These are phyloP conservation scores for Limenitis camilla DNA, from an alignment of 2,888 invertebrate species.

Conservation along the genomic window DNA sequence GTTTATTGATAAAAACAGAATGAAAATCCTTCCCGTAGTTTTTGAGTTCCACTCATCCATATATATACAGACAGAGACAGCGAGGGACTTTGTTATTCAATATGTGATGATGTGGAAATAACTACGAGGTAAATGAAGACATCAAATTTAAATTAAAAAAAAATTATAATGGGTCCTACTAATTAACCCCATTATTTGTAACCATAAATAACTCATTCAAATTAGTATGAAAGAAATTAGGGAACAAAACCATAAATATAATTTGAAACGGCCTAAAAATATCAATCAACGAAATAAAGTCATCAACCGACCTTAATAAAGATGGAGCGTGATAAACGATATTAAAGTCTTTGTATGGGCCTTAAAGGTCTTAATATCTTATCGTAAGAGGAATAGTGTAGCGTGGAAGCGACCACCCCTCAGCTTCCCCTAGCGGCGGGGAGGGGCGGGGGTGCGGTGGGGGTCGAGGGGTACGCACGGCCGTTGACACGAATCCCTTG, in stretches of 20 bases:
- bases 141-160: neutral
- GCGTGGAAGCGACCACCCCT: constrained; percentile 61
- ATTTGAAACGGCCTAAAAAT: constrained; percentile 24
- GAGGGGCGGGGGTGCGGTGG: constrained; percentile 20
- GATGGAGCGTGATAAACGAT: constrained; percentile 49
- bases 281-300: constrained; percentile 44
- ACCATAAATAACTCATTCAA: constrained; percentile 4
- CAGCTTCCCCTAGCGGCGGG: constrained; percentile 38
- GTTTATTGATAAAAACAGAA: too few species aligned
- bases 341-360: constrained; percentile 48
- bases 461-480: constrained; percentile 43
- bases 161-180: neutral
- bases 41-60: too few species aligned
- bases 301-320: constrained; percentile 41
- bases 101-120: too few species aligned
- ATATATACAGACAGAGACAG: too few species aligned
- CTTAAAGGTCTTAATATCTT: constrained; percentile 58
- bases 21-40: too few species aligned
- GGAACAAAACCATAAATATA: constrained; percentile 11
- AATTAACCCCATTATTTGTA: neutral
- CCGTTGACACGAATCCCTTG: constrained; percentile 69
- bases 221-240: constrained; percentile 6
- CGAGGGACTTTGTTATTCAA: too few species aligned
- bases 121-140: too few species aligned
- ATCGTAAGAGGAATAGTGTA: constrained; percentile 52